Evolutionary conservation across 2,888 invertebrate species (phyloP).

Genomic region (Luperina testacea): DNA sequence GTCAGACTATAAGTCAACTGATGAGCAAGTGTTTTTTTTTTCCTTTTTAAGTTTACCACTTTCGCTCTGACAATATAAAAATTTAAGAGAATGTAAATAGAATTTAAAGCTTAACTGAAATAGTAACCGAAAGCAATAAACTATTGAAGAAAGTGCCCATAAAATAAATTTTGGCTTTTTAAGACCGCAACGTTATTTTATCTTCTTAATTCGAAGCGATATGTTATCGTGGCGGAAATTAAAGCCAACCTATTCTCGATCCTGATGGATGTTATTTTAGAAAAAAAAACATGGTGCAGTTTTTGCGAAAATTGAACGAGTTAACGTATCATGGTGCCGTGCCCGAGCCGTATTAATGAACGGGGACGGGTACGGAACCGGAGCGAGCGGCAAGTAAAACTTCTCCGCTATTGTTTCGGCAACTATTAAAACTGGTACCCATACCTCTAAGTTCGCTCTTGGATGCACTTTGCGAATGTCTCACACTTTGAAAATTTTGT

Average conservation of each 20-base stretch:
- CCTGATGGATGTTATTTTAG: conserved; percentile 65
- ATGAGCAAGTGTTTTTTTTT: conserved; percentile 7
- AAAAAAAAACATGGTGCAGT: conserved; percentile 63
- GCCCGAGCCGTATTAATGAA: conserved; percentile 72
- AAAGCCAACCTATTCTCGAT: conserved; percentile 44
- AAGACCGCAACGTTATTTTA: conserved; percentile 53
- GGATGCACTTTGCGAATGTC: conserved; percentile 78
- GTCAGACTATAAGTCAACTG: background rate
- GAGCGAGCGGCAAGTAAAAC: conserved; percentile 72
- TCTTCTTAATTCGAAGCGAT: conserved; percentile 60
- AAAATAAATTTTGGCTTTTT: conserved; percentile 59
- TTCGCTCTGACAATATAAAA: conserved; percentile 36
- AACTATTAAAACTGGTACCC: conserved; percentile 73
- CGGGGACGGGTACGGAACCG: conserved; percentile 53
- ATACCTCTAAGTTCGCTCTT: conserved; percentile 74
- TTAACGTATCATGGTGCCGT: conserved; percentile 67
- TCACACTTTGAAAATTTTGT: conserved; percentile 79
- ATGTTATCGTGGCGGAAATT: conserved; percentile 54
- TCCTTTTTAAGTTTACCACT: conserved; percentile 8
- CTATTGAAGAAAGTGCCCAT: conserved; percentile 56
- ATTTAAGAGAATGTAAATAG: conserved; percentile 49
- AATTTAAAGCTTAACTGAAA: conserved; percentile 41
- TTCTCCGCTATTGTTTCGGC: conserved; percentile 80
- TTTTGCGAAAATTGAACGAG: conserved; percentile 71
- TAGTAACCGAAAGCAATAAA: conserved; percentile 60